Evolutionary conservation across 2,113 vertebrate species (phyloP).

Genomic region (Oreotrochilus melanogaster): DNA sequence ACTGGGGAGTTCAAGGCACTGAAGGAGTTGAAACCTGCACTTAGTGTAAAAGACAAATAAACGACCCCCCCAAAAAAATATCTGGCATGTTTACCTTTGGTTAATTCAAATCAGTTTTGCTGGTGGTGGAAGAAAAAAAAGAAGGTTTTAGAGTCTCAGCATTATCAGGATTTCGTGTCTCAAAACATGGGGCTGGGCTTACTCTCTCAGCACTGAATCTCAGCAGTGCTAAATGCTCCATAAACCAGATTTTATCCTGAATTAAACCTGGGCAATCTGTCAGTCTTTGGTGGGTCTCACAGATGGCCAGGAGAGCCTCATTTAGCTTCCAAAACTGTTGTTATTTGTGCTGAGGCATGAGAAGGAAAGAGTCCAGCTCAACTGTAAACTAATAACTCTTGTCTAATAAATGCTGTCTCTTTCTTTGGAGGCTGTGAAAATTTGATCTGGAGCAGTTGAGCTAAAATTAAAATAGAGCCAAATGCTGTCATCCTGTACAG

Average conservation of each 20-base stretch:
- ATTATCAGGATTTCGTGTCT: neutral
- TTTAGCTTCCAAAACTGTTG: conserved; percentile 39
- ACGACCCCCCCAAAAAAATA: neutral
- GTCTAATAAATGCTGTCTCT: conserved; percentile 35
- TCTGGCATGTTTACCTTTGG: neutral
- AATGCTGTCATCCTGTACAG: neutral
- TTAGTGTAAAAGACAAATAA: neutral
- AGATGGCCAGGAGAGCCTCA: neutral
- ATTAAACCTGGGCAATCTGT: conserved; percentile 47
- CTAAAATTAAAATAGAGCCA: conserved; percentile 55
- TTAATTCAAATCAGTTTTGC: neutral
- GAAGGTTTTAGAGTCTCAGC: neutral
- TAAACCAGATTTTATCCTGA: conserved; percentile 25
- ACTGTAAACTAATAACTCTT: conserved; percentile 35
- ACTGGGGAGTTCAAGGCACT: neutral
- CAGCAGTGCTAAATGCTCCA: conserved; percentile 21
- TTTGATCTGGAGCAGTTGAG: conserved; percentile 41
- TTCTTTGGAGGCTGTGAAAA: conserved; percentile 47
- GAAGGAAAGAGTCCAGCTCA: conserved; percentile 9
- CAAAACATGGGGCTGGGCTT: neutral
- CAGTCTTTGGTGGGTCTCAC: neutral
- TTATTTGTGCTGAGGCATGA: conserved; percentile 37
- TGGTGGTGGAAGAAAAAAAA: neutral
- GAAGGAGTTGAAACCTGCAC: neutral
- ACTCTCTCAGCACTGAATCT: neutral